A percentile compares a stretch with the other conserved stretches of the same genome.
Evolutionary conservation across 2,113 vertebrate species (phyloP).

Genomic region (Microcebus murinus): DNA sequence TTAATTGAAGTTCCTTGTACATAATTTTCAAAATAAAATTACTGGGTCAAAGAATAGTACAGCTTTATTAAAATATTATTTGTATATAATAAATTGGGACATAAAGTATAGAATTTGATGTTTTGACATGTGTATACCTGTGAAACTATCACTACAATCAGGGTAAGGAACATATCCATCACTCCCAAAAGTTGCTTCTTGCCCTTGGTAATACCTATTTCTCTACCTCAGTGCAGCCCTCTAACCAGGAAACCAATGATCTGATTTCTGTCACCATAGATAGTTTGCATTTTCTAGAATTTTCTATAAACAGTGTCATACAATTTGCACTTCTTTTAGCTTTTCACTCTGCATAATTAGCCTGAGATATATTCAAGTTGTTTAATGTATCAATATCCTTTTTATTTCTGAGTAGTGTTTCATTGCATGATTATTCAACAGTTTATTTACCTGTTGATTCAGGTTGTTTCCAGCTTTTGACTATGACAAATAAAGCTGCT

Average conservation of each 20-base stretch:
- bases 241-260: not conserved
- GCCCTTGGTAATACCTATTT: not conserved
- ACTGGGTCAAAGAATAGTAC: not conserved
- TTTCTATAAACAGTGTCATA: not conserved
- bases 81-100: not conserved
- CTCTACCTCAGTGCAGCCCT: not conserved
- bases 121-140: not conserved
- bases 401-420: not conserved
- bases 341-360: not conserved
- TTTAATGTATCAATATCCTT: not conserved
- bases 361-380: not conserved
- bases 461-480: not conserved
- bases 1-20: not conserved
- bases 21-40: conserved; percentile 24
- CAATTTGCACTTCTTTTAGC: not conserved
- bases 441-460: not conserved
- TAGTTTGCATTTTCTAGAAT: not conserved
- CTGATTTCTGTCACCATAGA: not conserved
- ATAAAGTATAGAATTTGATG: not conserved
- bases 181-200: not conserved
- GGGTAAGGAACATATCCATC: not conserved
- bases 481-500: not conserved
- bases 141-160: not conserved
- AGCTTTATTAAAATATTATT: conserved; percentile 8
- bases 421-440: not conserved